Evolutionary conservation across 1,140 invertebrate species (phyloP).

Genomic region (Monomorium pharaonis): DNA sequence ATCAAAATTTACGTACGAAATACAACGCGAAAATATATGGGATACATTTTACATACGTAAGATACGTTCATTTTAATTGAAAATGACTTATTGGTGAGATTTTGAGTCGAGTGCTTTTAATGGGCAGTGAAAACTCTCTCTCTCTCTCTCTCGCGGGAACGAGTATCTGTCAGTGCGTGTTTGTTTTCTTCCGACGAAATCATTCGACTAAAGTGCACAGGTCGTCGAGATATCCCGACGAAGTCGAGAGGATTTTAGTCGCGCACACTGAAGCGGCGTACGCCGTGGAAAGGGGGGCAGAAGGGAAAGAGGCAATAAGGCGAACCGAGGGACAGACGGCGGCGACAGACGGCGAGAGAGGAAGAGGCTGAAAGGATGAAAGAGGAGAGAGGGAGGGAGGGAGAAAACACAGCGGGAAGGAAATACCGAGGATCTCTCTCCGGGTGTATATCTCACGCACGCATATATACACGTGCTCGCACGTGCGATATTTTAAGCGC

Average conservation of each 20-base stretch:
- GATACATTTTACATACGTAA: not conserved
- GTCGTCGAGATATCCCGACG: constrained; percentile 48
- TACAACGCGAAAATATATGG: not conserved
- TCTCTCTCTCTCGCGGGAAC: not conserved
- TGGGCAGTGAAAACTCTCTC: not conserved
- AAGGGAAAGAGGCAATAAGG: not conserved
- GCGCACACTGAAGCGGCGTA: constrained; percentile 15
- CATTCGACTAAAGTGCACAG: constrained; percentile 52
- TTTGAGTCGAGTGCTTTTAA: constrained; percentile 14
- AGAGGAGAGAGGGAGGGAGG: not conserved
- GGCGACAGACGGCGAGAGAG: not conserved
- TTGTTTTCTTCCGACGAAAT: constrained; percentile 51
- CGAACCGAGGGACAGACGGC: not conserved
- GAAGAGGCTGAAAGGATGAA: not conserved
- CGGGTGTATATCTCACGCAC: constrained; percentile 5
- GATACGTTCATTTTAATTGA: not conserved
- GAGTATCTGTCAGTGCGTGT: constrained; percentile 45
- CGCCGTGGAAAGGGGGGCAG: not conserved
- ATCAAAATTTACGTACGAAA: not conserved
- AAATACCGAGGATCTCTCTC: not conserved
- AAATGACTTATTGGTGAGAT: constrained; percentile 18
- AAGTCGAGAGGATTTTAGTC: constrained; percentile 53
- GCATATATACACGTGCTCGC: not conserved
- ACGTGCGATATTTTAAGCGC: constrained; percentile 14
- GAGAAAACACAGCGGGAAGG: not conserved